Evolutionary conservation across 2,888 invertebrate species (phyloP).

Genomic region (Drosophila suboccidentalis): DNA sequence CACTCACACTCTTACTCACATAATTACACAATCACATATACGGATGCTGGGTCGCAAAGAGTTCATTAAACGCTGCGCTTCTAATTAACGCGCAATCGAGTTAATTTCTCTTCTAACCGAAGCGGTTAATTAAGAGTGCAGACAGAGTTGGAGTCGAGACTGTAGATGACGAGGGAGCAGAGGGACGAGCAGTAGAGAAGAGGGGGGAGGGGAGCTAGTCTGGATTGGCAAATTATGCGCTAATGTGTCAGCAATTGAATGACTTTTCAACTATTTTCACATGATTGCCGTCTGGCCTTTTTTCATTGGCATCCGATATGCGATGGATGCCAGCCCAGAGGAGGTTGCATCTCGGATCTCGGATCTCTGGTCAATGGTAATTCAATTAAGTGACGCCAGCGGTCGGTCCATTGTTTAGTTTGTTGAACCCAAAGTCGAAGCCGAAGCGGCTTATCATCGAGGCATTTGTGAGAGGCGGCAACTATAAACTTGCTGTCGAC

Average conservation of each 20-base stretch:
- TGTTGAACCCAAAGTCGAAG: conserved; percentile 58
- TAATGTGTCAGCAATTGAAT: conserved; percentile 69
- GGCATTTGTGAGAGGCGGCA: conserved; percentile 41
- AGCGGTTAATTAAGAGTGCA: conserved; percentile 74
- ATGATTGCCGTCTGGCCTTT: conserved; percentile 31
- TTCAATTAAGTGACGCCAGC: conserved; percentile 65
- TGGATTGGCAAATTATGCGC: conserved; percentile 67
- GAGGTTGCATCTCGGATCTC: conserved; percentile 16
- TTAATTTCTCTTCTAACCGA: conserved; percentile 79
- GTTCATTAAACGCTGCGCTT: conserved; percentile 77
- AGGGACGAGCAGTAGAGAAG: neutral
- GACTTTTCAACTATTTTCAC: conserved; percentile 54
- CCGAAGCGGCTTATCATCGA: conserved; percentile 37
- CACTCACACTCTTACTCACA: conserved; percentile 1
- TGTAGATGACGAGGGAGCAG: neutral
- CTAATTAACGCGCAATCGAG: conserved; percentile 81
- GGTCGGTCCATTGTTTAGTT: conserved; percentile 69
- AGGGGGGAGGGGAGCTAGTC: neutral
- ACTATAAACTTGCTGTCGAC: conserved; percentile 49
- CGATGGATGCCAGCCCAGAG: neutral
- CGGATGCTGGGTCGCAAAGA: conserved; percentile 36
- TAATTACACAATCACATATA: conserved; percentile 18
- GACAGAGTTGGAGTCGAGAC: conserved; percentile 45
- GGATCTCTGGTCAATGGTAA: conserved; percentile 55
- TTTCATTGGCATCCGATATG: conserved; percentile 63